These are phyloP conservation scores for Leucophora obtusa DNA, from an alignment of 2,888 invertebrate species.

Conservation along the genomic window DNA sequence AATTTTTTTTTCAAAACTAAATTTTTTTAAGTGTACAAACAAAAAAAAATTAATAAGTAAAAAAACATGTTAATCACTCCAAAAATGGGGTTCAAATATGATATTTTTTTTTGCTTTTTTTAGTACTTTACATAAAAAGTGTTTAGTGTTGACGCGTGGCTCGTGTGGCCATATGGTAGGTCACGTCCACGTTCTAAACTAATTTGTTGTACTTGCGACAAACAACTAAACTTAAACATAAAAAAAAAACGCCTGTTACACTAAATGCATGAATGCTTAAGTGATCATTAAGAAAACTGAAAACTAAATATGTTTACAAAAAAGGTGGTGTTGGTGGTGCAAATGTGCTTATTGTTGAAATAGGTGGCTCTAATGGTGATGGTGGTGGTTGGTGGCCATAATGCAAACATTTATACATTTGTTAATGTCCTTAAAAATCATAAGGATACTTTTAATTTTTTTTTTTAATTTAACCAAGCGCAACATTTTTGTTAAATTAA, in stretches of 20 bases:
- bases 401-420: constrained; percentile 27
- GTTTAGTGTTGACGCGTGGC: constrained; percentile 55
- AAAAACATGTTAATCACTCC: constrained; percentile 40
- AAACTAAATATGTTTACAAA: not conserved
- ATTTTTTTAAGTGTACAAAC: constrained; percentile 9
- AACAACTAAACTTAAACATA: constrained; percentile 29
- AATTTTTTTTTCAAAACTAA: not conserved
- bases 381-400: constrained; percentile 33
- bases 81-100: constrained; percentile 42
- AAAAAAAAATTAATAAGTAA: not conserved
- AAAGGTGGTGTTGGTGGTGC: constrained; percentile 53
- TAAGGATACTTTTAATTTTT: constrained; percentile 40
- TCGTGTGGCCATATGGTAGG: constrained; percentile 61
- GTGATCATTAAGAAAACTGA: constrained; percentile 58
- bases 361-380: constrained; percentile 5
- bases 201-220: constrained; percentile 37
- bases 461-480: constrained; percentile 54
- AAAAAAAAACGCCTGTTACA: constrained; percentile 48
- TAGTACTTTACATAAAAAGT: constrained; percentile 32
- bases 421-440: constrained; percentile 51
- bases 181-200: constrained; percentile 58
- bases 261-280: constrained; percentile 58
- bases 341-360: not conserved
- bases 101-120: constrained; percentile 10
- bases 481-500: constrained; percentile 53